Percentiles rank a stretch among this genome's conserved stretches.
Conservation (phyloP, 1,140 invertebrate species). For the Macrocentrus cingulum region DNA sequence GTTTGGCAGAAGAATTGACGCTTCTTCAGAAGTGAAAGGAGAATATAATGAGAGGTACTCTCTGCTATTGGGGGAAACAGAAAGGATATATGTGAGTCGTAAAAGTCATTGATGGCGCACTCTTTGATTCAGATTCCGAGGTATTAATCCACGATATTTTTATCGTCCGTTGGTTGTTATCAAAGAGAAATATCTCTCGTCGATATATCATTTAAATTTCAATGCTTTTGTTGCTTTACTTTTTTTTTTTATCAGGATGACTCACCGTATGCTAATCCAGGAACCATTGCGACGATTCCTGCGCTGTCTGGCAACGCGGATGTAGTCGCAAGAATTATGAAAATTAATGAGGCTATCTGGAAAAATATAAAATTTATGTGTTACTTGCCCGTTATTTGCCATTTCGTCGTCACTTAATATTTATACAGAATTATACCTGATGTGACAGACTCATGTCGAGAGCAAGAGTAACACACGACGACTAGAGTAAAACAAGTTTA, state of each 20-base stretch:
- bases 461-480: conserved; percentile 9
- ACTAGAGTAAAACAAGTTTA: not conserved
- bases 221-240: not conserved
- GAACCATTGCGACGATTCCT: conserved; percentile 44
- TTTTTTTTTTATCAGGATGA: conserved; percentile 17
- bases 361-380: conserved; percentile 7
- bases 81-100: too few species aligned
- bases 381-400: too few species aligned
- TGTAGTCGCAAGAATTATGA: conserved; percentile 3
- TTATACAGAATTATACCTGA: too few species aligned
- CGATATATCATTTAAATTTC: conserved; percentile 6
- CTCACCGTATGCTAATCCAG: conserved; percentile 51
- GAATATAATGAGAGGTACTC: too few species aligned
- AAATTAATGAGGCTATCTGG: conserved; percentile 22
- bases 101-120: conserved; percentile 9
- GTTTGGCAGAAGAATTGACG: not conserved
- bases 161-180: not conserved
- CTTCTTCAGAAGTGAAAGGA: not conserved
- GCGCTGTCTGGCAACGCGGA: conserved; percentile 42
- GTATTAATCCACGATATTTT: not conserved
- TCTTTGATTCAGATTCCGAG: conserved; percentile 6
- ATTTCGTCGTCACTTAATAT: too few species aligned
- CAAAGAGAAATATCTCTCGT: too few species aligned
- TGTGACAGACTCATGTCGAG: conserved; percentile 16
- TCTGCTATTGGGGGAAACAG: too few species aligned